Percentiles rank a stretch among this genome's conserved stretches.
Evolutionary conservation across 2,888 invertebrate species (phyloP).

Genomic region (Drosophila eohydei): DNA sequence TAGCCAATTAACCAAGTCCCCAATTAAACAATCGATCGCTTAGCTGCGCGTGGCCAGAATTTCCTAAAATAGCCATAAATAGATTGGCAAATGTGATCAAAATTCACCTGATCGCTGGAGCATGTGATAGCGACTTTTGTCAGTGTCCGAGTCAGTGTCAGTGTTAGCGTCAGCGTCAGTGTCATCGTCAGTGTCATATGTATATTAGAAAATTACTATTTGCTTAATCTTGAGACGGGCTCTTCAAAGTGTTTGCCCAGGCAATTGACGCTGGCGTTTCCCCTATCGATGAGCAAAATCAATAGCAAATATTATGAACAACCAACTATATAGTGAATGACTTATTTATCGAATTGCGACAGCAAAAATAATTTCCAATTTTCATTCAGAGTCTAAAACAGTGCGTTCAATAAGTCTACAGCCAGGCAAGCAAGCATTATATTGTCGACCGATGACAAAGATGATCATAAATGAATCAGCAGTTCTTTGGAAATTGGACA

Average conservation of each 20-base stretch:
- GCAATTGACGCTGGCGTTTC: conserved; percentile 14
- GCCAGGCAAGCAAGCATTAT: neutral
- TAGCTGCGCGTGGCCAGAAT: conserved; percentile 30
- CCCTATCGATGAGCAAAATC: conserved; percentile 27
- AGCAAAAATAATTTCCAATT: conserved; percentile 9
- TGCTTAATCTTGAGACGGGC: conserved; percentile 20
- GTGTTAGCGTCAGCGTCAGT: neutral
- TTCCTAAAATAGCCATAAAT: neutral
- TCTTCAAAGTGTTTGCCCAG: conserved; percentile 46
- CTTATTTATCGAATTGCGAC: conserved; percentile 20
- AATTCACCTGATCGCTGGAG: conserved; percentile 15
- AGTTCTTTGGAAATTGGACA: neutral
- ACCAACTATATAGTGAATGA: neutral
- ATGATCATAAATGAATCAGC: conserved; percentile 1
- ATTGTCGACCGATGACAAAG: neutral
- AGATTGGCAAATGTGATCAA: conserved; percentile 10
- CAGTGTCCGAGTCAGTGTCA: too few species aligned
- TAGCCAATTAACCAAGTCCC: conserved; percentile 22
- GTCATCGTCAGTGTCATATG: neutral
- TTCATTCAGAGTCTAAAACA: neutral
- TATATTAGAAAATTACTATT: conserved; percentile 9
- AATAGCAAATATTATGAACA: conserved; percentile 14
- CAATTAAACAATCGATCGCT: neutral
- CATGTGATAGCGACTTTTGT: conserved; percentile 34
- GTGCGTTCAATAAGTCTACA: neutral